phyloP scores from a whole-genome alignment of 2,888 invertebrate genomes.

The Cerastis leucographa region DNA sequence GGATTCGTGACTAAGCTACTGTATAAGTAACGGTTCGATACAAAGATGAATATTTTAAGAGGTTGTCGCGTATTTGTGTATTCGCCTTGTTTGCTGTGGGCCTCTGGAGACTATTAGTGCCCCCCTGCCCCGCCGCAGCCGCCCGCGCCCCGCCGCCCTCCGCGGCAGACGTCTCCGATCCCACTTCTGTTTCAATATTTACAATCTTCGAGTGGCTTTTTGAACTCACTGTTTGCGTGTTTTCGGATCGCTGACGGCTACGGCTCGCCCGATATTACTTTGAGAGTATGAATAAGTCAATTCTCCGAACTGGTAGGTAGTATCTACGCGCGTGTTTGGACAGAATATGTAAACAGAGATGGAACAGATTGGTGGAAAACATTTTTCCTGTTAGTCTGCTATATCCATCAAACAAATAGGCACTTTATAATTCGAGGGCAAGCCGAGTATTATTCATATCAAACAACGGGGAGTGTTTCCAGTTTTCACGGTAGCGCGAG shows the following conservation, averaged over 20 bases:
- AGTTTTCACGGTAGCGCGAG: constrained; percentile 82
- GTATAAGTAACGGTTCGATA: constrained; percentile 78
- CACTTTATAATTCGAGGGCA: constrained; percentile 70
- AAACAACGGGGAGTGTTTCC: constrained; percentile 79
- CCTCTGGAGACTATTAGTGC: constrained; percentile 91
- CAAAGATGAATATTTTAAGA: constrained; percentile 86
- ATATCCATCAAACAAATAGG: constrained; percentile 66
- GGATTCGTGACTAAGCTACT: constrained; percentile 60
- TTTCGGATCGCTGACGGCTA: constrained; percentile 90
- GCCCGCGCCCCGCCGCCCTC: constrained; percentile 66
- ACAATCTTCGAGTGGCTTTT: constrained; percentile 90
- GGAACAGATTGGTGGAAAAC: constrained; percentile 74
- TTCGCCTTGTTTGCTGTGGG: constrained; percentile 86
- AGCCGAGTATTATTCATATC: constrained; percentile 75
- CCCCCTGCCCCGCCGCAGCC: constrained; percentile 61
- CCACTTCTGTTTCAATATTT: constrained; percentile 91
- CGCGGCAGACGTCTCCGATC: constrained; percentile 87
- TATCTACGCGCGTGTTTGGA: constrained; percentile 81
- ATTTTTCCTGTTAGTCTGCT: constrained; percentile 67
- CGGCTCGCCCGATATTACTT: constrained; percentile 87
- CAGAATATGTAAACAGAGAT: constrained; percentile 80
- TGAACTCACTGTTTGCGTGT: constrained; percentile 90
- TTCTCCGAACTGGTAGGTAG: constrained; percentile 82
- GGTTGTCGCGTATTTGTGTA: constrained; percentile 83
- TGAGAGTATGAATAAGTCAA: constrained; percentile 88